Percentiles rank a stretch among this genome's conserved stretches.
phyloP scores from a whole-genome alignment of 2,113 vertebrate genomes.

The Muntiacus reevesi region DNA sequence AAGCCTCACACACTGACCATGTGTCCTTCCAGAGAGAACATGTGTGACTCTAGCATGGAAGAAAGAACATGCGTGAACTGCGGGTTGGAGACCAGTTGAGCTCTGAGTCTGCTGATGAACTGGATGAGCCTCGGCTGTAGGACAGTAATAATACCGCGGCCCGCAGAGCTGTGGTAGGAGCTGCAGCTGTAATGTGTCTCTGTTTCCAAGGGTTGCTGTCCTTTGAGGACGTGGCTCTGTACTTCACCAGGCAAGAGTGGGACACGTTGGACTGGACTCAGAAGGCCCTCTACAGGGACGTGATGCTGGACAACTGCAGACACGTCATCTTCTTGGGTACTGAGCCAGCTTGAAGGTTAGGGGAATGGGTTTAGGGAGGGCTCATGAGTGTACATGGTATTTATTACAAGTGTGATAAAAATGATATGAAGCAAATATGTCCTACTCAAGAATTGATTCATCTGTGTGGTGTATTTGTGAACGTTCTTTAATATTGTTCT shows the following conservation, averaged over 20 bases:
- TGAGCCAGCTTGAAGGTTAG: not conserved
- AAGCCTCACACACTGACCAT: not conserved
- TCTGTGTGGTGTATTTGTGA: not conserved
- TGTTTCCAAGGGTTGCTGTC: not conserved
- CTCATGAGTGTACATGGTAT: not conserved
- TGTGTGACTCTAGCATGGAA: not conserved
- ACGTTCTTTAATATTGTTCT: not conserved
- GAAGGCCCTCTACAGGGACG: conserved; percentile 22
- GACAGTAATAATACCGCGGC: not conserved
- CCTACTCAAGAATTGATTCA: not conserved
- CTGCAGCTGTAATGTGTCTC: not conserved
- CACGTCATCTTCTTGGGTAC: conserved; percentile 42
- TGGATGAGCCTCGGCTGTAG: not conserved
- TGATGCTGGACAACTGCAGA: conserved; percentile 40
- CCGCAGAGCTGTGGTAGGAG: not conserved
- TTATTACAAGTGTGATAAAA: not conserved
- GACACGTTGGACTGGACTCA: not conserved
- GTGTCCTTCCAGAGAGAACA: not conserved
- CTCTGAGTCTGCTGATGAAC: not conserved
- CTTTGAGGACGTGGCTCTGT: conserved; percentile 42
- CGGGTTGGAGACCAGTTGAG: not conserved
- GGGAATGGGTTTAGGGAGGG: not conserved
- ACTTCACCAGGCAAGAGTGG: conserved; percentile 49
- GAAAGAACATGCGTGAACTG: not conserved
- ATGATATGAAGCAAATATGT: not conserved